Evolutionary conservation across 2,797 vertebrate genomes (phyloP), one percentile per base, ranked within the genome.

Genomic region (Lacerta bilineata): DNA sequence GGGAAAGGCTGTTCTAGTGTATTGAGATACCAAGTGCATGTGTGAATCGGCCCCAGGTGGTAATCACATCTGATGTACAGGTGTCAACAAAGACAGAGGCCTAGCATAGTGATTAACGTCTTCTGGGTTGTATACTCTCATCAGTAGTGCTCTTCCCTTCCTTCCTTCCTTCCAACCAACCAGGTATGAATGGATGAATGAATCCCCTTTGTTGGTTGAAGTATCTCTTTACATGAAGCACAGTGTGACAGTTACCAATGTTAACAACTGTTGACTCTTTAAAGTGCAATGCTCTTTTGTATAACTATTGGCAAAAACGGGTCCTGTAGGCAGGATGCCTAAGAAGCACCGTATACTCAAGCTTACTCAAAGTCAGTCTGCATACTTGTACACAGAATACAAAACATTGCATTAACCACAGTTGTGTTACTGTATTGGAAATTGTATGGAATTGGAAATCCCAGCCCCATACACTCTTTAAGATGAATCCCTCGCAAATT

Each of bases 401-500:
- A 55, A 15, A 55, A 55, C 13, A 55, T 55, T 55, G 50, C 4
- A 55, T 55, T 55, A 55, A 4, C 13, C 50, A 55, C 50, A 55
- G 50, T 55, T 55, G 50, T 55, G 50, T 55, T 55, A 55, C 50
- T 23, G 6, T 61, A 61, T 61, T 23, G 20, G 59, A 61, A 61
- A 61, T 61, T 61, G 59, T 7, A 61, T 90, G 72, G 29, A 39
- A 69, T 0, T 4, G 9, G 85, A 59, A 80, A 87, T 41, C 85
- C 29, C 71, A 92, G 23, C 39, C 50, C 59, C 89, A 77, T 9
- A 7, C 29, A 66, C 39, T 75, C 46, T 39, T 89, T 59, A 43
- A 85, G 77, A 39, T 76, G 88, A 90, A 27, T 36, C 87, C 87
- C 85, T 84, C 59, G 59, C 39, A 83, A 80, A 84, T 29, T 80